phyloP scores from a whole-genome alignment of 35 echinoderm and acorn worm species.

The Lytechinus variegatus region DNA sequence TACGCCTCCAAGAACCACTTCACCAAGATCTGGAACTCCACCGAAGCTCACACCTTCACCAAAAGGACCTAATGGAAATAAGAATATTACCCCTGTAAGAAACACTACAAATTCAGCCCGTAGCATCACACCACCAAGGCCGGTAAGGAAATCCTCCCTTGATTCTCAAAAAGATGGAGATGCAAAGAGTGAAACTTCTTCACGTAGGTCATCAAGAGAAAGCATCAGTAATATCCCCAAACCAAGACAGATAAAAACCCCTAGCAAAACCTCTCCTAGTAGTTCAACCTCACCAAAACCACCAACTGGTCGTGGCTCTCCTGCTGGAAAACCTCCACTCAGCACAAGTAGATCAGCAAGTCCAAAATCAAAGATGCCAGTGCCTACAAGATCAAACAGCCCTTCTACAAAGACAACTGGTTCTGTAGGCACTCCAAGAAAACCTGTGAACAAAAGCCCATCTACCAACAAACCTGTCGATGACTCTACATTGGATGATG shows the following conservation, averaged over 20 bases:
- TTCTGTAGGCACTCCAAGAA: slow-evolving; percentile 22
- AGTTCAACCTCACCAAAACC: slow-evolving; percentile 41
- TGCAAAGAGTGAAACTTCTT: slow-evolving; percentile 28
- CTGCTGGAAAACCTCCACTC: slow-evolving; percentile 51
- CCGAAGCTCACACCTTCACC: slow-evolving; percentile 8
- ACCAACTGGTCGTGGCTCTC: slow-evolving; percentile 54
- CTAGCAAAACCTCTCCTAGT: not conserved
- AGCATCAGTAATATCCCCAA: slow-evolving; percentile 30
- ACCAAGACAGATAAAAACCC: slow-evolving; percentile 17
- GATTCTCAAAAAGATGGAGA: slow-evolving; percentile 48
- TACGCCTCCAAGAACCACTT: slow-evolving; percentile 52
- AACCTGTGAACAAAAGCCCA: not conserved
- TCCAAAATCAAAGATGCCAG: slow-evolving; percentile 39
- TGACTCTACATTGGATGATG: not conserved
- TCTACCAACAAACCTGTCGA: not conserved
- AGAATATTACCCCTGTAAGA: not conserved
- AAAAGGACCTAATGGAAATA: slow-evolving; percentile 37
- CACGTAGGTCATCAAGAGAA: slow-evolving; percentile 28
- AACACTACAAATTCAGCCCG: slow-evolving; percentile 6
- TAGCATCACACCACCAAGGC: slow-evolving; percentile 53
- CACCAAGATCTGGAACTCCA: slow-evolving; percentile 52
- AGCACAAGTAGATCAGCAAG: slow-evolving; percentile 55
- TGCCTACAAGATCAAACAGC: slow-evolving; percentile 31
- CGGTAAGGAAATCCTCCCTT: slow-evolving; percentile 39
- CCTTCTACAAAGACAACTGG: not conserved